phyloP scores from a whole-genome alignment of 2,113 vertebrate species.

The Nerophis lumbriciformis region DNA sequence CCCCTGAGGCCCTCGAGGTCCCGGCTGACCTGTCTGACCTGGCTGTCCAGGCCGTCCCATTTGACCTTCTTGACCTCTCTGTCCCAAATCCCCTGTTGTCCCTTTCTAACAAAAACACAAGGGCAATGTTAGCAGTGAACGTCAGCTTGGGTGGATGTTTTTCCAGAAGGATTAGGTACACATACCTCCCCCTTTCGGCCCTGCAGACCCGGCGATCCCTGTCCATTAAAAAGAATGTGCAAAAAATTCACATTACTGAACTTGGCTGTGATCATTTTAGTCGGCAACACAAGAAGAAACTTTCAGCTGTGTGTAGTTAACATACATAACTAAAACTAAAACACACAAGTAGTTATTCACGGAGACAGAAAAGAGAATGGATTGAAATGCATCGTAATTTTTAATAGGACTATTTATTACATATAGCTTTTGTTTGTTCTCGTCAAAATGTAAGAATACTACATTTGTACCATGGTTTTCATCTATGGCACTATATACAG shows the following conservation, averaged over 20 bases:
- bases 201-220: conserved; percentile 78
- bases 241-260: not conserved
- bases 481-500: not conserved
- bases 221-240: conserved; percentile 41
- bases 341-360: no score
- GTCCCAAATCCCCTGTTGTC: conserved; percentile 82
- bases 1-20: conserved; percentile 77
- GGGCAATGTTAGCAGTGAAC: conserved; percentile 31
- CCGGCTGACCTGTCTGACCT: conserved; percentile 76
- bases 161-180: conserved; percentile 15
- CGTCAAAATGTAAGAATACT: no score
- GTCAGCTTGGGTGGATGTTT: not conserved
- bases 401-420: no score
- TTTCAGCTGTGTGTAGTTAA: not conserved
- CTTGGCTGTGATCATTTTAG: no score
- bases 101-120: conserved; percentile 81
- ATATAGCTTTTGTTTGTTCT: no score
- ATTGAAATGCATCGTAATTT: no score
- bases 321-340: not conserved
- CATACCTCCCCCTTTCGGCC: conserved; percentile 87
- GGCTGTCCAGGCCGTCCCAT: conserved; percentile 79
- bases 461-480: no score
- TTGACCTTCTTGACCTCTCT: conserved; percentile 77
- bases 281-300: no score
- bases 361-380: no score